A percentile compares a stretch with the other conserved stretches of the same genome.
Conservation (phyloP, 2,113 vertebrate genomes). For the Donacobius atricapilla region DNA sequence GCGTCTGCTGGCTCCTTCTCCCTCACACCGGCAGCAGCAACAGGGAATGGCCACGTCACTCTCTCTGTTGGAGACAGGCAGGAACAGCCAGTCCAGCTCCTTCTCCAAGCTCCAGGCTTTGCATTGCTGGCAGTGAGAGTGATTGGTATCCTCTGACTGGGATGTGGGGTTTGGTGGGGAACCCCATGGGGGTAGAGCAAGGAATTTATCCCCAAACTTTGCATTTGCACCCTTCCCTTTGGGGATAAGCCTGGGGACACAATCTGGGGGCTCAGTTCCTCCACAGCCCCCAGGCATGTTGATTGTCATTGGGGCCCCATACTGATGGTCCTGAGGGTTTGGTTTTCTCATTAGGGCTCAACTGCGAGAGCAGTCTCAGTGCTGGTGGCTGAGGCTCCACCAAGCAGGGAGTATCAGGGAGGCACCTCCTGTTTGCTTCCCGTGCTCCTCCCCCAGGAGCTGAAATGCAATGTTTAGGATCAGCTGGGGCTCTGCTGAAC, state of each 20-base stretch:
- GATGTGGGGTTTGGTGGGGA: background rate
- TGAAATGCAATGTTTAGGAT: background rate
- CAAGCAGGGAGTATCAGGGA: fast-evolving
- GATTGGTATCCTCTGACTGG: fast-evolving
- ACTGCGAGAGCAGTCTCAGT: fast-evolving
- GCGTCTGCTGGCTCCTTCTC: background rate
- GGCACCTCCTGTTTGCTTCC: background rate
- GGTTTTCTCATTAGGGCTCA: background rate
- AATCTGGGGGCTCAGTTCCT: fast-evolving
- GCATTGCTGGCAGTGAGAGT: fast-evolving
- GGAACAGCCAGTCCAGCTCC: background rate
- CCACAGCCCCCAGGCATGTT: fast-evolving
- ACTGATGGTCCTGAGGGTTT: background rate
- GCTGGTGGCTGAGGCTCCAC: background rate
- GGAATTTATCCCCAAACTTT: background rate
- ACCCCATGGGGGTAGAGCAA: fast-evolving
- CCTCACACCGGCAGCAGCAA: background rate
- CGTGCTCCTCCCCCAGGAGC: fast-evolving
- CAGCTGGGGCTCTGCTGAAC: background rate
- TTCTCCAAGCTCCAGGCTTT: background rate
- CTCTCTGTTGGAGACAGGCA: background rate
- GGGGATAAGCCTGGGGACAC: background rate
- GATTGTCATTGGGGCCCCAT: fast-evolving
- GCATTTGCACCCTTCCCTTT: background rate
- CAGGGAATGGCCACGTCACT: background rate